Evolutionary conservation across 2,888 invertebrate species (phyloP), one percentile per base, ranked within the genome.

Genomic region (Maniola hyperantus): DNA sequence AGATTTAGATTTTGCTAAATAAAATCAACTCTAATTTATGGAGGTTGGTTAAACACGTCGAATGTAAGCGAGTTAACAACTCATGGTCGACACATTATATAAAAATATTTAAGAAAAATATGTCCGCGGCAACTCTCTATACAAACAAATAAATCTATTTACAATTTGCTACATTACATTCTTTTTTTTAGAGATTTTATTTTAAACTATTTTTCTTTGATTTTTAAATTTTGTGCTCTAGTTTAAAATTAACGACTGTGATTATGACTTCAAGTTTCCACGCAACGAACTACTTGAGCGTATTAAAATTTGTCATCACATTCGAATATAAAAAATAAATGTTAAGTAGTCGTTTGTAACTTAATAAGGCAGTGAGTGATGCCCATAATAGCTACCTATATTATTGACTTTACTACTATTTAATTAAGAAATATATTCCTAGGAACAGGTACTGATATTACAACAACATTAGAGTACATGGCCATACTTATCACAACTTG

Each of bases 51-150:
- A 54, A 60, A 61, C 34, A 39, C 42, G 39, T 62, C 62, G 44
- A 58, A 59, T 64, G 57, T 67, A 65, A 39, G 44, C 58, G 50
- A 57, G 48, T 18, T 59, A 46, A 64, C 61, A 34, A 60, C 55
- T 64, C 69, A 63, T 77, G 77, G 76, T 79, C 78, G 75, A 76
- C 74, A 76, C 69, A 70, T 74, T 79, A 80, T 89, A 90, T 84
- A 90, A 90, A 90, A 89, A 89, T 89, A 89, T 80, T 83, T 74
- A 80, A 85, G 83, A 88, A 89, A 90, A 89, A 89, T 90, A 90
- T 88, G 78, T 81, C 75, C 77, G 76, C 74, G 76, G 66, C 65
- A 72, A 78, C 82, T 89, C 87, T 90, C 88, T 89, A 85, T 89
- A 90, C 87, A 89, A 80, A 83, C 80, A 76, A 76, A 77, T 75